A percentile compares a stretch with the other conserved stretches of the same genome.
Evolutionary conservation across 2,113 vertebrate species (phyloP).

Genomic region (Prionailurus bengalensis): DNA sequence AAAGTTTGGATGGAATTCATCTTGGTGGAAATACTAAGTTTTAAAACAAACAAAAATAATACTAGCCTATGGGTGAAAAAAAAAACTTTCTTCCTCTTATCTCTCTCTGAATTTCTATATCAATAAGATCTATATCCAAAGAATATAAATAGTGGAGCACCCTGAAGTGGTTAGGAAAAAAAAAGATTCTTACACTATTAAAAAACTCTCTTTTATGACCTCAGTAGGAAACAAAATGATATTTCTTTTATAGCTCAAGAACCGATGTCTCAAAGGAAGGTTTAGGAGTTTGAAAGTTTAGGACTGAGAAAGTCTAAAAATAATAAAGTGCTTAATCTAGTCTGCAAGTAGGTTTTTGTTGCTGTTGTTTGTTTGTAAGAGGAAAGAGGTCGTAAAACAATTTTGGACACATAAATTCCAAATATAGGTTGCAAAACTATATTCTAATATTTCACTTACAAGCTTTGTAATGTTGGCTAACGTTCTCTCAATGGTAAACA

Average conservation of each 20-base stretch:
- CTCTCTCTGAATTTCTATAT: not conserved
- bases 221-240: not conserved
- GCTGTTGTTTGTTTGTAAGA: not conserved
- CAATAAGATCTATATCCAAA: not conserved
- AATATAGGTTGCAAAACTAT: not conserved
- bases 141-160: not conserved
- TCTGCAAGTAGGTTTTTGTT: not conserved
- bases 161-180: not conserved
- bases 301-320: not conserved
- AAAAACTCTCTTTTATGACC: not conserved
- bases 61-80: not conserved
- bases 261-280: not conserved
- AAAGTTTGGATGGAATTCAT: not conserved
- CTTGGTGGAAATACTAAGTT: slow-evolving; percentile 13
- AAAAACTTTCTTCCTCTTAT: not conserved
- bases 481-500: not conserved
- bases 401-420: not conserved
- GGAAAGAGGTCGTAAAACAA: not conserved
- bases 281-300: not conserved
- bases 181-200: not conserved
- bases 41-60: not conserved
- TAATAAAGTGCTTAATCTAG: not conserved
- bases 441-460: not conserved
- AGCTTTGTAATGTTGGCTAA: not conserved
- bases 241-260: not conserved